phyloP scores from a whole-genome alignment of 2,113 vertebrate species.

The Ictalurus furcatus region DNA sequence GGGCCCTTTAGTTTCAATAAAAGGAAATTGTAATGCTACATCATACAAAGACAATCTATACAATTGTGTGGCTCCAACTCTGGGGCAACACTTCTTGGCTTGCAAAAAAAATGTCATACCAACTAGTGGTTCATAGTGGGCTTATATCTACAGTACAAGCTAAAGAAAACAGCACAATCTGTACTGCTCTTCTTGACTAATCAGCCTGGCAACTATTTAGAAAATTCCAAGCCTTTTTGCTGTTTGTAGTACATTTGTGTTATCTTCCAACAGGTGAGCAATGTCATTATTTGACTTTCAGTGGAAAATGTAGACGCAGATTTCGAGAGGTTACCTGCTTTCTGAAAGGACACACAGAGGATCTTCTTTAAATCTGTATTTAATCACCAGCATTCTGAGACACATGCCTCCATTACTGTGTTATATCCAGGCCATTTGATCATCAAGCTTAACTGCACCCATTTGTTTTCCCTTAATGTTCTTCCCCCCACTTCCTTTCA shows the following conservation, averaged over 20 bases:
- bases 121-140: not conserved
- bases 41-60: not conserved
- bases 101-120: not conserved
- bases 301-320: not conserved
- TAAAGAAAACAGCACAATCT: not conserved
- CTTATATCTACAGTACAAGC: not conserved
- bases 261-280: not conserved
- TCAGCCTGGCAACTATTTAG: not conserved
- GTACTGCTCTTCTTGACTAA: not conserved
- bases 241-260: not conserved
- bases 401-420: not conserved
- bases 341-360: not conserved
- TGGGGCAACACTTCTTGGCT: not conserved
- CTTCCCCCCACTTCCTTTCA: not conserved
- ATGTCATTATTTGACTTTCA: not conserved
- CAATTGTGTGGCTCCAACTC: not conserved
- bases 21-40: not conserved
- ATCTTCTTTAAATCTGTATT: not conserved
- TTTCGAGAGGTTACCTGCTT: not conserved
- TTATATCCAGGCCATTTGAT: constrained; percentile 30
- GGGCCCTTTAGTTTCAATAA: not conserved
- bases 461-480: not conserved
- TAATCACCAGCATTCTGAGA: not conserved
- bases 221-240: not conserved
- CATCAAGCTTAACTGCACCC: not conserved